Conservation (phyloP, 2,113 vertebrate species). For the Bujurquina vittata region DNA sequence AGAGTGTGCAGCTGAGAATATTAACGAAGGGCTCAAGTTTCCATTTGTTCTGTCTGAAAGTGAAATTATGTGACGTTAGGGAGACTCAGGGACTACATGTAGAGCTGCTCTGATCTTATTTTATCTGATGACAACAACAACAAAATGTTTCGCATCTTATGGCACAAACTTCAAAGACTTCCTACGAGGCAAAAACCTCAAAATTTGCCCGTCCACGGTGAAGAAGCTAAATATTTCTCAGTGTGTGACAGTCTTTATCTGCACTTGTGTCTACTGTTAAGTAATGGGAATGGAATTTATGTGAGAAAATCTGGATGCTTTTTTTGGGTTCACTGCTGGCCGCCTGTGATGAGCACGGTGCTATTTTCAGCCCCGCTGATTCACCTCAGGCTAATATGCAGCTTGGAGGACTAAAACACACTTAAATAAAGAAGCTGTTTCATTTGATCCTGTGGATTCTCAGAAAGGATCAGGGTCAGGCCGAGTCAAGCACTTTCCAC, state of each 20-base stretch:
- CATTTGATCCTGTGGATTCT: conserved; percentile 47
- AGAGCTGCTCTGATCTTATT: background rate
- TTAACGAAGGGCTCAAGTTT: conserved; percentile 43
- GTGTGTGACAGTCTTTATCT: background rate
- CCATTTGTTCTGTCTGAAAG: conserved; percentile 12
- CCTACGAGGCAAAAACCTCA: background rate
- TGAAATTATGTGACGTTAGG: background rate
- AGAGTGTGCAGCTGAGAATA: conserved; percentile 14
- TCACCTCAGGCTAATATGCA: conserved; percentile 37
- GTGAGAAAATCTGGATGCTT: conserved; percentile 10
- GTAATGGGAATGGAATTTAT: background rate
- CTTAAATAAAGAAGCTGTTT: conserved; percentile 47
- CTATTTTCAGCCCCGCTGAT: conserved; percentile 68
- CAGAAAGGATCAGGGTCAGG: conserved; percentile 36
- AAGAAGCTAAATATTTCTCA: background rate
- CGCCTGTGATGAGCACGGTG: conserved; percentile 23
- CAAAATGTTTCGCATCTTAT: background rate
- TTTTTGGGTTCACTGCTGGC: background rate
- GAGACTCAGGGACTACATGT: background rate
- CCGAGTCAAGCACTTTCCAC: conserved; percentile 32
- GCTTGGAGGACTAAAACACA: conserved; percentile 9
- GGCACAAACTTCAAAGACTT: background rate
- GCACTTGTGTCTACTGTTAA: conserved; percentile 4
- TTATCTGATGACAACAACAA: background rate
- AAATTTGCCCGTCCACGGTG: background rate